A percentile compares a stretch with the other conserved stretches of the same genome.
Conservation (phyloP, 1,140 invertebrate species). For the Magallana ariakensis region DNA sequence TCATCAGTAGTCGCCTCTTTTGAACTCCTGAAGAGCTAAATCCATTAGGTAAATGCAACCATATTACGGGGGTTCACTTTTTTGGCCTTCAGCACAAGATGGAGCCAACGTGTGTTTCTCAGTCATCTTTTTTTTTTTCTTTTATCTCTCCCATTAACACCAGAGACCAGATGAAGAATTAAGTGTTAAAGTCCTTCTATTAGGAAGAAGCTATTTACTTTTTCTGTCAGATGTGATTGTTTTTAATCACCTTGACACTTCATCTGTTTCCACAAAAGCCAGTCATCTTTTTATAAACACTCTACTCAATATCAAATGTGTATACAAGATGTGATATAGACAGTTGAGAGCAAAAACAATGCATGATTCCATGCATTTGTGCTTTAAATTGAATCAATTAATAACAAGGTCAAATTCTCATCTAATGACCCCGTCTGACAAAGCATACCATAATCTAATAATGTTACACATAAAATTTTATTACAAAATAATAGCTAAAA, state of each 20-base stretch:
- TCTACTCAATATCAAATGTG: neutral
- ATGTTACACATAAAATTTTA: too few species aligned
- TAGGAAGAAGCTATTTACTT: neutral
- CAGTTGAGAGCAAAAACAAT: too few species aligned
- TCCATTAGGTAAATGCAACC: neutral
- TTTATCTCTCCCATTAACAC: neutral
- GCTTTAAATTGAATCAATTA: too few species aligned
- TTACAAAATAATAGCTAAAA: too few species aligned
- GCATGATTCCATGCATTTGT: too few species aligned
- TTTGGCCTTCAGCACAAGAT: neutral
- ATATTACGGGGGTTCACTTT: neutral
- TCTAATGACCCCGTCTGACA: too few species aligned
- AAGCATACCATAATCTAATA: too few species aligned
- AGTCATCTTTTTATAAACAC: neutral
- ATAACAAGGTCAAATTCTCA: too few species aligned
- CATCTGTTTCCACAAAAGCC: neutral
- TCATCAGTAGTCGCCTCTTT: neutral
- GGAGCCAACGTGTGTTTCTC: neutral
- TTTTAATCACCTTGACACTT: slow-evolving; percentile 5
- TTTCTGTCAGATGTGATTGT: neutral
- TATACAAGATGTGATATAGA: too few species aligned
- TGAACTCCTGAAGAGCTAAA: neutral
- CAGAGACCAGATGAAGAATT: neutral
- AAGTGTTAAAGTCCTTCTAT: neutral
- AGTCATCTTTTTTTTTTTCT: neutral